Evolutionary conservation across 2,113 vertebrate species (phyloP).

Genomic region (Melanerpes formicivorus): DNA sequence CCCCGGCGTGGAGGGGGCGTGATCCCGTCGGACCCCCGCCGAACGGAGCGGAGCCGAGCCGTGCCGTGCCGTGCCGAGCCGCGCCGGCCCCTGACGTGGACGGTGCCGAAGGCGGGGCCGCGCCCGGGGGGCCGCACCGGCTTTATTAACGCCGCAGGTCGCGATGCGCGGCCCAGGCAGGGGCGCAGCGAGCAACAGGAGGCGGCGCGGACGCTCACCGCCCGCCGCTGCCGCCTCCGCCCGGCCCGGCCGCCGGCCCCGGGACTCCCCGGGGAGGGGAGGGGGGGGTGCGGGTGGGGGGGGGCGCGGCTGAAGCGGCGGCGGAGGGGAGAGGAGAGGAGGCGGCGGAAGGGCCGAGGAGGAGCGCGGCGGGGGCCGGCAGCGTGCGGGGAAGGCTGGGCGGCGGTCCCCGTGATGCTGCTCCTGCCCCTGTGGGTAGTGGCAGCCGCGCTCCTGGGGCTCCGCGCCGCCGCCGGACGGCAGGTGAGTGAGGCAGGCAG

Average conservation of each 20-base stretch:
- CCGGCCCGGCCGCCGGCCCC: constrained; percentile 16
- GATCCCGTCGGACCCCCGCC: too few species aligned
- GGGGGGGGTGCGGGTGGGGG: neutral
- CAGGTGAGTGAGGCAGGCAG: constrained; percentile 80
- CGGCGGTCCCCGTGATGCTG: constrained; percentile 81
- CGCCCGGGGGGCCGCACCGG: neutral
- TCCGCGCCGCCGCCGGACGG: constrained; percentile 80
- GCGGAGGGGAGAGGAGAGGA: neutral
- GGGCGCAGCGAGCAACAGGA: constrained; percentile 12
- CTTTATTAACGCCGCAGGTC: constrained; percentile 51
- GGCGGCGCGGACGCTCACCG: constrained; percentile 5
- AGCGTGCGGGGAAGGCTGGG: neutral
- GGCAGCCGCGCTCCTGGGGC: constrained; percentile 78
- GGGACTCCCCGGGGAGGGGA: neutral
- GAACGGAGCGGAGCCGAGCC: neutral
- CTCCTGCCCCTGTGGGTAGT: constrained; percentile 83
- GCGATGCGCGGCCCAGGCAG: neutral
- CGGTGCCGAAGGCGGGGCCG: neutral
- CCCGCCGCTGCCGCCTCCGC: neutral
- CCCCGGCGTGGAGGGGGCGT: too few species aligned
- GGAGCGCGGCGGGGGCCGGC: neutral
- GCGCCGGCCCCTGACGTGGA: constrained; percentile 6
- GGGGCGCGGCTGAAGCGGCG: too few species aligned
- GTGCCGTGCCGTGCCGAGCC: neutral
- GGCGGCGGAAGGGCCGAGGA: neutral